Conservation (phyloP, 2,797 vertebrate genomes). For the Prunella strophiata region DNA sequence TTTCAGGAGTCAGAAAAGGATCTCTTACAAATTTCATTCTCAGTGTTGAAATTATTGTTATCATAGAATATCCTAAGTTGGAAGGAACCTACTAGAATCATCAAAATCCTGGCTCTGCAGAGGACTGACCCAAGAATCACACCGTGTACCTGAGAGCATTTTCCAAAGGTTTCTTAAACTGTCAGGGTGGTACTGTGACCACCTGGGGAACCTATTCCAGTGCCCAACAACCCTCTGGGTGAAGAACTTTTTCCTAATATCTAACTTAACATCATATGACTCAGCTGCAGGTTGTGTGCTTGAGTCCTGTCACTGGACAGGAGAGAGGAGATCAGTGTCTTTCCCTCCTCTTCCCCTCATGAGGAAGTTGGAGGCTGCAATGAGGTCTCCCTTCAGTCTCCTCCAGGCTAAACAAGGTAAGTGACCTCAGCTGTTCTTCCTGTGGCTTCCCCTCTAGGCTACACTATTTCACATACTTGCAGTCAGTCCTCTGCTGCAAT, state of each 20-base stretch:
- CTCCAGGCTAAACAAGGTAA: not conserved
- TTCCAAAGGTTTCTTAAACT: not conserved
- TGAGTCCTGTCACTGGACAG: accelerated
- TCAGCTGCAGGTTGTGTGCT: not conserved
- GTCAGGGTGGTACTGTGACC: not conserved
- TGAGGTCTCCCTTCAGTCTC: not conserved
- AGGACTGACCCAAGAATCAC: not conserved
- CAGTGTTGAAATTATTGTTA: not conserved
- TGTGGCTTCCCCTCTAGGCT: not conserved
- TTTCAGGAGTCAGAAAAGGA: not conserved
- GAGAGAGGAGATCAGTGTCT: not conserved
- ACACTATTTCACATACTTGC: not conserved
- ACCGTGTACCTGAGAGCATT: not conserved
- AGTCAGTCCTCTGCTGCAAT: not conserved
- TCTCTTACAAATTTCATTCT: not conserved
- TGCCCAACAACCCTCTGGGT: not conserved
- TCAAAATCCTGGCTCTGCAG: not conserved
- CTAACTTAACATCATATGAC: not conserved
- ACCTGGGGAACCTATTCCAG: not conserved
- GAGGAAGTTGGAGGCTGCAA: not conserved
- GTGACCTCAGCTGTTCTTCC: not conserved
- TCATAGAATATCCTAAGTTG: not conserved
- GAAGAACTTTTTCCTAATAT: not conserved
- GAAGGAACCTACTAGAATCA: not conserved
- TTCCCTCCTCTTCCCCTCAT: no score